Evolutionary conservation across 2,797 vertebrate genomes (phyloP).

Genomic region (Psittacula echo): DNA sequence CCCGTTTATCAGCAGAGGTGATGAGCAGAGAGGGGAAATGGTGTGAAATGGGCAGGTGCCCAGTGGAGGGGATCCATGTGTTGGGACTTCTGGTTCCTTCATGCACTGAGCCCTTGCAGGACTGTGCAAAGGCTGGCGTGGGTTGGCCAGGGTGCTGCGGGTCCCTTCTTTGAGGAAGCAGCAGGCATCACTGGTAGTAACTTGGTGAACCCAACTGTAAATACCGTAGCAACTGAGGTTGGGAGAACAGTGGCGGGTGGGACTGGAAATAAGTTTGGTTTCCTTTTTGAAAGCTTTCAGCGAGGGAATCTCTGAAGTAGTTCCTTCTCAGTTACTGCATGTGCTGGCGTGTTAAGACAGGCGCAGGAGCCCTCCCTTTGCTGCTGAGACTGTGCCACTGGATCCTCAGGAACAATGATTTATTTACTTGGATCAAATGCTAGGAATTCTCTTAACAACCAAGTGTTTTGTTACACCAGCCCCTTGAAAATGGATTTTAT

Average conservation of each 20-base stretch:
- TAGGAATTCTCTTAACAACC: neutral
- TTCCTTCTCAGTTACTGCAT: neutral
- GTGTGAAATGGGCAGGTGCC: neutral
- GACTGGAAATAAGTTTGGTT: neutral
- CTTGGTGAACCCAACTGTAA: fast-evolving
- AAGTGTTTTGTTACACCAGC: neutral
- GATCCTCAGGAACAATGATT: neutral
- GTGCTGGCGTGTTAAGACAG: neutral
- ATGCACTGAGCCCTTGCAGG: fast-evolving
- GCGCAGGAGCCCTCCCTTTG: neutral
- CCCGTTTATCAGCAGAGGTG: neutral
- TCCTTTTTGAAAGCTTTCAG: neutral
- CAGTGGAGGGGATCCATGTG: fast-evolving
- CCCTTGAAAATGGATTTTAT: neutral
- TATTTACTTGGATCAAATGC: neutral
- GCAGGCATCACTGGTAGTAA: fast-evolving
- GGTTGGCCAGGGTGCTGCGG: neutral
- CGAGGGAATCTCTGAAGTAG: neutral
- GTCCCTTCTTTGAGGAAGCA: neutral
- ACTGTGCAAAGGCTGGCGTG: fast-evolving
- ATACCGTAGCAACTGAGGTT: neutral
- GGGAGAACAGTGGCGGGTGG: neutral
- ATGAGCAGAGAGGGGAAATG: neutral
- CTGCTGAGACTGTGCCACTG: neutral
- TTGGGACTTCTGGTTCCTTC: neutral